A percentile compares a stretch with the other conserved stretches of the same genome.
Conservation (phyloP, 2,113 vertebrate genomes). For the Ictalurus punctatus region DNA sequence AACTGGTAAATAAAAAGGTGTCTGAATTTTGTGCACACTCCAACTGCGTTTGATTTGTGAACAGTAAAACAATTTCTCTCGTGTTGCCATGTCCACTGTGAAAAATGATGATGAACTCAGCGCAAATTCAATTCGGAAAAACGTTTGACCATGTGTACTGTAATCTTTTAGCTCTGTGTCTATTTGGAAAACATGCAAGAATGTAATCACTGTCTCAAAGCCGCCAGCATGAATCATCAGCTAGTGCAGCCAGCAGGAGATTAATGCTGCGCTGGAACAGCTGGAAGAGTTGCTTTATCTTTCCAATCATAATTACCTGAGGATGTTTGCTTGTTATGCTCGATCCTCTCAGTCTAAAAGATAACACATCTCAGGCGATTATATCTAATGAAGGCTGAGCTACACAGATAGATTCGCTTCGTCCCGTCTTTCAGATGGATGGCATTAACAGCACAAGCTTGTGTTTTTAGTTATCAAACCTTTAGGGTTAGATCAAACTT, state of each 20-base stretch:
- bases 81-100: neutral
- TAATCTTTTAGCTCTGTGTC: slow-evolving; percentile 9
- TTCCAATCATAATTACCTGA: slow-evolving; percentile 53
- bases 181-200: neutral
- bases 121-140: no score
- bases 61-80: neutral
- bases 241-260: slow-evolving; percentile 26
- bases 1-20: neutral
- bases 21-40: no score
- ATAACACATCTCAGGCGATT: slow-evolving; percentile 35
- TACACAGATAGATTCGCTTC: neutral
- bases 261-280: slow-evolving; percentile 14
- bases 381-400: slow-evolving; percentile 40
- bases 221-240: slow-evolving; percentile 13
- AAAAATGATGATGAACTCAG: neutral
- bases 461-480: slow-evolving; percentile 30
- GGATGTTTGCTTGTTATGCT: slow-evolving; percentile 44
- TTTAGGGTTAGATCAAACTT: slow-evolving; percentile 9
- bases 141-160: neutral
- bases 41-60: neutral
- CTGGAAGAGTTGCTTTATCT: slow-evolving; percentile 45
- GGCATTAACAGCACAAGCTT: neutral
- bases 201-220: slow-evolving; percentile 1
- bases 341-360: slow-evolving; percentile 36
- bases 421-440: slow-evolving; percentile 1